Conservation (phyloP, 2,113 vertebrate genomes). For the Tricholaema leucomelas region DNA sequence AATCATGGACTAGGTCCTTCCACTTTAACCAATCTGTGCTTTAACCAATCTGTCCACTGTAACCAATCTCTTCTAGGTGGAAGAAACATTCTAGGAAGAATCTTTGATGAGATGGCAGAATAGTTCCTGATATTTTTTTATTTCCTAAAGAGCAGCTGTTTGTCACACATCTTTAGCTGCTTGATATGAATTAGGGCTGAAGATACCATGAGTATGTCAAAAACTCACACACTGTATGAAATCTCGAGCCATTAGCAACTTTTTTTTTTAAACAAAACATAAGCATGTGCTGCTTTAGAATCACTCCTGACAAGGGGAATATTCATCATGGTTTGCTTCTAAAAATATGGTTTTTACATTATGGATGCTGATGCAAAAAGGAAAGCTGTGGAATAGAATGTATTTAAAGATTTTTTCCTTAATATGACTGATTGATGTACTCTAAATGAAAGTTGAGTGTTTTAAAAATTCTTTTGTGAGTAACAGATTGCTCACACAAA, state of each 20-base stretch:
- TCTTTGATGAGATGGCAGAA: not conserved
- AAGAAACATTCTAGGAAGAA: not conserved
- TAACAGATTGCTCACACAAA: not conserved
- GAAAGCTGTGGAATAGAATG: not conserved
- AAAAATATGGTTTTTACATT: slow-evolving; percentile 10
- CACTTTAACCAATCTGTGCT: not conserved
- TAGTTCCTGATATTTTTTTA: not conserved
- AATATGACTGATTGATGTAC: not conserved
- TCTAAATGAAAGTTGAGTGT: not conserved
- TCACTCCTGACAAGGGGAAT: not conserved
- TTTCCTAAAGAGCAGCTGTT: not conserved
- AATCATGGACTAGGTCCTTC: not conserved
- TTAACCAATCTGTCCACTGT: not conserved
- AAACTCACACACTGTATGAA: not conserved
- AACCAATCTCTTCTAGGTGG: no score
- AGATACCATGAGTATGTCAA: not conserved
- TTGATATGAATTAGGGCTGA: not conserved
- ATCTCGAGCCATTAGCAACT: not conserved
- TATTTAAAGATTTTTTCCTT: not conserved
- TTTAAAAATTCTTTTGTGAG: not conserved
- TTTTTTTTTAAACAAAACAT: not conserved
- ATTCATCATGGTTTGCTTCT: not conserved
- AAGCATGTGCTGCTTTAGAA: not conserved
- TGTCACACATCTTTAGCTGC: not conserved
- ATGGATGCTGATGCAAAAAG: not conserved